Base-by-base conservation (phyloP, 2,888 invertebrate genomes). In the Ephialtes manifestator region DNA sequence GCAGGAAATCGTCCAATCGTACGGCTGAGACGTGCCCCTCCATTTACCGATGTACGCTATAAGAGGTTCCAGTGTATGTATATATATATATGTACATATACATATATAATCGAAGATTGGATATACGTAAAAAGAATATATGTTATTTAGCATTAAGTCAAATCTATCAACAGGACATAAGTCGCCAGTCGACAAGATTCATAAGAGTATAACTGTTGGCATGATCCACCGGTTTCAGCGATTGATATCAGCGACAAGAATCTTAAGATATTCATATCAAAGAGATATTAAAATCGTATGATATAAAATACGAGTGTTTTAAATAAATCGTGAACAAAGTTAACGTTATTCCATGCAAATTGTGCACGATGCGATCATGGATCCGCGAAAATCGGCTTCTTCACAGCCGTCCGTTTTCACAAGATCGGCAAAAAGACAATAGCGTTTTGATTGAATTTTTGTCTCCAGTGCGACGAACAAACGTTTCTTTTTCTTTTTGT, bases 91-190 rank as follows among this genome's bases (percentile, higher is more conserved):
- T 55, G 7, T 68, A 24, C 31, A 31, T 24, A 35, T 31, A 2
- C 18, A 53, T 39, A 76, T 20, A 76, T 65, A 65, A 39, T 53
- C 55, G 46, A 67, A 43, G 67, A 77, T 53, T 20, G 35, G 28
- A 18, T 10, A 10, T 67, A 67, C 24, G 48, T 35, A 65, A 60
- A 74, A 72, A 60, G 58, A 48, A 71, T 71, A 82, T 82, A 81
- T n/a, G n/a, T n/a, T 60, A 78, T 46, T 72, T 46, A 63, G 43
- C 53, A n/a, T 39, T 39, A 81, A 84, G 81, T 65, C 65, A n/a
- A n/a, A n/a, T n/a, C n/a, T n/a, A 28, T 58, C 48, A 51, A 31
- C 18, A 43, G 20, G n/a, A 48, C 24, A 20, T 60, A 72, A 43
- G 24, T 46, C 18, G 28, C 43, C 2, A 68, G 35, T 4, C 28